phyloP scores from a whole-genome alignment of 2,113 vertebrate species.

The Turdus rufiventris region DNA sequence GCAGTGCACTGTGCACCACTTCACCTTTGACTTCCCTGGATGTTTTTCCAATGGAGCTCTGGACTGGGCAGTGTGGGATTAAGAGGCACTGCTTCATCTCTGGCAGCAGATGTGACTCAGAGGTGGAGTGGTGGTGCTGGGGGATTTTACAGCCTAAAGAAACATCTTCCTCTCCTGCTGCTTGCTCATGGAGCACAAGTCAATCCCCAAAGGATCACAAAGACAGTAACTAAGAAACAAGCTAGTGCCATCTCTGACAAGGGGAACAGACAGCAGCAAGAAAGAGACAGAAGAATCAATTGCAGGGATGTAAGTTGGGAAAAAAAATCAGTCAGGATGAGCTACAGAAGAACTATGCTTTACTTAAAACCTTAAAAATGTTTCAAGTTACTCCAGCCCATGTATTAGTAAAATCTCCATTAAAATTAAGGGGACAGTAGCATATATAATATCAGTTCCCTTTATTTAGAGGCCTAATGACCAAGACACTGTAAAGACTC shows the following conservation, averaged over 20 bases:
- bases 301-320: not conserved
- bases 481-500: not conserved
- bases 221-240: conserved; percentile 44
- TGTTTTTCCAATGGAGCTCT: not conserved
- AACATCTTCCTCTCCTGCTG: not conserved
- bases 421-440: not conserved
- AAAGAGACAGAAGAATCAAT: not conserved
- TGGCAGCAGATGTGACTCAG: not conserved
- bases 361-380: not conserved
- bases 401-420: not conserved
- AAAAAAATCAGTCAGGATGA: not conserved
- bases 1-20: not conserved
- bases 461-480: not conserved
- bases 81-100: not conserved
- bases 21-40: not conserved
- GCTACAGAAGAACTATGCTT: not conserved
- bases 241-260: not conserved
- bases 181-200: not conserved
- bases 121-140: not conserved
- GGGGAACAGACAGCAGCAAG: not conserved
- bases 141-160: conserved; percentile 3
- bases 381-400: not conserved
- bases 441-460: not conserved
- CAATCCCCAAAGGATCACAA: conserved; percentile 15
- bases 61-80: not conserved